Base-by-base conservation (phyloP, 2,797 vertebrate genomes). In the Eulemur albifrons region DNA sequence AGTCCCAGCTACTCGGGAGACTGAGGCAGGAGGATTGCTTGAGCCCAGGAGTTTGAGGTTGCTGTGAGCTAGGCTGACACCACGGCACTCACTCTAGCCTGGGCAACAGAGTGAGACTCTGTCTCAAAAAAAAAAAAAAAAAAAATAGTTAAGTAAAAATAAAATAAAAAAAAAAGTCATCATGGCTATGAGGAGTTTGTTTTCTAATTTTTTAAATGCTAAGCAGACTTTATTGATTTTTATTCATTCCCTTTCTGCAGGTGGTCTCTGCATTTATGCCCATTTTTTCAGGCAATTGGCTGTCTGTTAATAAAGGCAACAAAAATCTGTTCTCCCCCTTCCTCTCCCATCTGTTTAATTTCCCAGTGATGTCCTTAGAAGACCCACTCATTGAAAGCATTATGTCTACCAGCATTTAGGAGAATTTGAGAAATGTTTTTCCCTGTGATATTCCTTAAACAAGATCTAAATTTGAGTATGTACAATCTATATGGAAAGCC, bases 251-350 rank as follows among this genome's bases (percentile, higher is more conserved):
- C 32, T 96, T 97, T 90, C 57, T 95, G 61, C 76, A 95, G 87
- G 67, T 93, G 77, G 91, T 96, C 52, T 90, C 92, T 97, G 76
- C 52, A 76, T 73, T 88, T 94, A 69, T 1, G 69, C 73, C 45
- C 81, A 0, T 85, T 94, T 93, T 95, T 95, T 80, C 7, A 93
- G 63, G 65, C 61, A 57, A 30, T 93, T 65, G 70, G 81, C 93
- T 96, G 12, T 93, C 77, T 88, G 45, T 89, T 96, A 93, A 90
- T 95, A 95, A 95, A 86, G 94, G 87, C 87, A 94, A 57, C 87
- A 95, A 90, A 97, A 97, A 88, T 88, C 32, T 92, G 73, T 97
- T 98, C 81, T 93, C 82, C 76, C n/a, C 27, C 52, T 90, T 96
- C 23, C 54, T 97, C 40, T 81, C 23, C 87, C 86, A 81, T 97